Evolutionary conservation across 2,888 invertebrate species (phyloP).

Genomic region (Campopleginae sp.): DNA sequence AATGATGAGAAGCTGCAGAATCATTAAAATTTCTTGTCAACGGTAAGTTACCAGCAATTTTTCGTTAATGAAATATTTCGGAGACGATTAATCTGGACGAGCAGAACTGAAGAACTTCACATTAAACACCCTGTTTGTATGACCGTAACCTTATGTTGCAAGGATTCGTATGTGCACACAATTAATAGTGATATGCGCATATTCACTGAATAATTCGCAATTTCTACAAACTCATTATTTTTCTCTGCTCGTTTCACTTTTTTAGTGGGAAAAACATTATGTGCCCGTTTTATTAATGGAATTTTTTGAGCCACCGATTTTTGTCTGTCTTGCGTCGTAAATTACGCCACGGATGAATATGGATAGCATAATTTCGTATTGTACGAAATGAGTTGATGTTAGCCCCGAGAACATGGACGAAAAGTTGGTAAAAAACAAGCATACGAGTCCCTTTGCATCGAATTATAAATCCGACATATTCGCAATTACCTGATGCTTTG

Average conservation of each 20-base stretch:
- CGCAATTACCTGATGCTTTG: not conserved
- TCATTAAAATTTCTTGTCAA: not conserved
- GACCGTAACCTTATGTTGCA: not conserved
- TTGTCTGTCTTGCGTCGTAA: not conserved
- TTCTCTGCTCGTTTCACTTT: not conserved
- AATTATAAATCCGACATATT: not conserved
- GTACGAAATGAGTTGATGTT: not conserved
- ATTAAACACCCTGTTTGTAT: not conserved
- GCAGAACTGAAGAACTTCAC: not conserved
- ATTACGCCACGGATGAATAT: not conserved
- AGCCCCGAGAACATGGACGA: not conserved
- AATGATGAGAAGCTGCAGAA: not conserved
- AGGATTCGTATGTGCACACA: not conserved
- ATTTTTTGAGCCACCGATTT: not conserved
- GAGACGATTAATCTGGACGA: not conserved
- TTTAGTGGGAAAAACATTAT: not conserved
- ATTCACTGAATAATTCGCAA: slow-evolving; percentile 53
- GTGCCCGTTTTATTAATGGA: not conserved
- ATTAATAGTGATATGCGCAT: slow-evolving; percentile 37
- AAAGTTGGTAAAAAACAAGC: not conserved
- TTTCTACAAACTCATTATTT: slow-evolving; percentile 6
- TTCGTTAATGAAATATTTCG: not conserved
- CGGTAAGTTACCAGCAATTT: not conserved
- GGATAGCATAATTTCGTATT: not conserved
- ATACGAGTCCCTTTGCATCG: not conserved